Conservation (phyloP, 2,797 vertebrate genomes). For the Heliangelus exortis region DNA sequence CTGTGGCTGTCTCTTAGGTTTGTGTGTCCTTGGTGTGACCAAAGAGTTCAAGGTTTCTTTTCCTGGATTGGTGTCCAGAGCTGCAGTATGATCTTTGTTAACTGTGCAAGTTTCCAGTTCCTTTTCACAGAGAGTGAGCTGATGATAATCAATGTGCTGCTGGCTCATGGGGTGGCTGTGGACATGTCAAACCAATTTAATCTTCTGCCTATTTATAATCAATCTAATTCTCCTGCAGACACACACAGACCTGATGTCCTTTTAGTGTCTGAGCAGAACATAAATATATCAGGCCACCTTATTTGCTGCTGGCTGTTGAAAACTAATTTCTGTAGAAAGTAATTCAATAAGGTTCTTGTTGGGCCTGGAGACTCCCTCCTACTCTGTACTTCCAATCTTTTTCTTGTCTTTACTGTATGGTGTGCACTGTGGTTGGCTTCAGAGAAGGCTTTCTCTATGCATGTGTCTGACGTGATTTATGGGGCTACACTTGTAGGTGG, state of each 20-base stretch:
- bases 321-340: neutral
- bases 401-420: neutral
- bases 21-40: neutral
- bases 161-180: neutral
- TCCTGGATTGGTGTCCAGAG: neutral
- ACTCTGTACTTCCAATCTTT: neutral
- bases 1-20: neutral
- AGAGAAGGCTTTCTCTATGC: neutral
- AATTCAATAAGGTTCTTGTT: neutral
- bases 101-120: neutral
- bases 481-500: neutral
- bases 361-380: neutral
- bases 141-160: neutral
- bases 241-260: neutral
- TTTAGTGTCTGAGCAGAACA: neutral
- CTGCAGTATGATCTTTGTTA: neutral
- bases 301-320: neutral
- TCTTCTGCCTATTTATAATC: neutral
- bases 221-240: neutral
- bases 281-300: neutral
- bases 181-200: neutral
- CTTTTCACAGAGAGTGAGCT: neutral
- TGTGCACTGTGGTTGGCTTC: neutral
- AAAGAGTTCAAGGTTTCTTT: neutral
- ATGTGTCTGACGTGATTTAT: neutral